Conservation (phyloP, 2,797 vertebrate species). For the Urocyon cinereoargenteus region DNA sequence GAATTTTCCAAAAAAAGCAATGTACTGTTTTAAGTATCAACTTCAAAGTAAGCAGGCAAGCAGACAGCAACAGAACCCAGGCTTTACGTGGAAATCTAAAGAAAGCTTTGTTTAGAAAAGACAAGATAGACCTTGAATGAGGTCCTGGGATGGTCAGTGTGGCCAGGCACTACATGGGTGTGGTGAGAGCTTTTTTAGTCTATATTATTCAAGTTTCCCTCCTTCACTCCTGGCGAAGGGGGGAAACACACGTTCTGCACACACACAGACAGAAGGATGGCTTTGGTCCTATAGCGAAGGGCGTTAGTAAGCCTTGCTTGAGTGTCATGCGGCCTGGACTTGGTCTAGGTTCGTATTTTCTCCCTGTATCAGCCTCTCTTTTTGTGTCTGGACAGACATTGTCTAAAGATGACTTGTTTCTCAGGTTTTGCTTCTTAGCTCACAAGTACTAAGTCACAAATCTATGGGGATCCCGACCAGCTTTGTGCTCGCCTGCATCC, state of each 20-base stretch:
- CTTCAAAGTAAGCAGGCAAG: neutral
- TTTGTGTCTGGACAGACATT: neutral
- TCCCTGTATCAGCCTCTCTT: neutral
- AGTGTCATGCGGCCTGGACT: too few species aligned
- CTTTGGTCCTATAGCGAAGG: neutral
- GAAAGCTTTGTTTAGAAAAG: neutral
- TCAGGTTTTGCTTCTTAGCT: neutral
- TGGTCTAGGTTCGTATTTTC: neutral
- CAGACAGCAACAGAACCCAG: neutral
- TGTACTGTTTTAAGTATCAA: neutral
- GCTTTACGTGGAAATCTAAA: neutral
- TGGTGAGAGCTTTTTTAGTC: neutral
- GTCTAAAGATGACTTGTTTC: neutral
- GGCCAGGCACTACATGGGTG: neutral
- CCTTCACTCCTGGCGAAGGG: too few species aligned
- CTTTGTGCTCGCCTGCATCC: neutral
- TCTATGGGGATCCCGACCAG: neutral
- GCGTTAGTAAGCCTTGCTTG: neutral
- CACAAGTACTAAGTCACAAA: neutral
- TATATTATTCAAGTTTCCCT: neutral
- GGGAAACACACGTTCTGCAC: neutral
- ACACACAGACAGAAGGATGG: rapidly evolving
- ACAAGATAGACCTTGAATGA: neutral
- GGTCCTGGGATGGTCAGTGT: neutral
- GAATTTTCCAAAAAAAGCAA: neutral